A percentile compares a stretch with the other conserved stretches of the same genome.
Evolutionary conservation across 2,888 invertebrate species (phyloP).

Genomic region (Lasioglossum villosulum): DNA sequence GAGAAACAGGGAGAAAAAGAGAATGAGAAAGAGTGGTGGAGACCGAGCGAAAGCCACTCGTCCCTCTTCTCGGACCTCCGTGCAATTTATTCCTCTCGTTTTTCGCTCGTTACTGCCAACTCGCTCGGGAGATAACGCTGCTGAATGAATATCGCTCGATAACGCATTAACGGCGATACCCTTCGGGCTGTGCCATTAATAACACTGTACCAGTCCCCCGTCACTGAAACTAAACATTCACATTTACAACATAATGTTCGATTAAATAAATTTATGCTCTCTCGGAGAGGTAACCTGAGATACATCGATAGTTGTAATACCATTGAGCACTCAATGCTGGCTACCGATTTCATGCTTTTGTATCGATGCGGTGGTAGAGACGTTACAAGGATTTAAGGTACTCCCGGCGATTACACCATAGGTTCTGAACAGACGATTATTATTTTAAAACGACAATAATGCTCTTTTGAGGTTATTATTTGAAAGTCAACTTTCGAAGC

Average conservation of each 20-base stretch:
- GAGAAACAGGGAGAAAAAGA: neutral
- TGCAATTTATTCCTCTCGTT: neutral
- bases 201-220: neutral
- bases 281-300: neutral
- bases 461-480: neutral
- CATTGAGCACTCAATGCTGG: neutral
- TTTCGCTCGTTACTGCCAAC: constrained; percentile 8
- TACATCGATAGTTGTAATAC: neutral
- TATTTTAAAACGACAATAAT: neutral
- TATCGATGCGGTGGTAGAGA: neutral
- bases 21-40: neutral
- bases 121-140: neutral
- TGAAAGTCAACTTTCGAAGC: neutral
- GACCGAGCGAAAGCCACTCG: neutral
- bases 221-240: constrained; percentile 1
- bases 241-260: constrained; percentile 12
- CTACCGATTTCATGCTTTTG: neutral
- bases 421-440: neutral
- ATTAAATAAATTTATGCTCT: constrained; percentile 8
- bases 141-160: constrained; percentile 5
- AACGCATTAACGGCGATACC: constrained; percentile 1
- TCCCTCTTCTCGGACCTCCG: neutral
- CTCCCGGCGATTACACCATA: neutral
- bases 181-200: neutral
- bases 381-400: neutral